Percentiles rank a stretch among this genome's conserved stretches.
Evolutionary conservation across 2,113 vertebrate species (phyloP).

Genomic region (Leiothrix lutea): DNA sequence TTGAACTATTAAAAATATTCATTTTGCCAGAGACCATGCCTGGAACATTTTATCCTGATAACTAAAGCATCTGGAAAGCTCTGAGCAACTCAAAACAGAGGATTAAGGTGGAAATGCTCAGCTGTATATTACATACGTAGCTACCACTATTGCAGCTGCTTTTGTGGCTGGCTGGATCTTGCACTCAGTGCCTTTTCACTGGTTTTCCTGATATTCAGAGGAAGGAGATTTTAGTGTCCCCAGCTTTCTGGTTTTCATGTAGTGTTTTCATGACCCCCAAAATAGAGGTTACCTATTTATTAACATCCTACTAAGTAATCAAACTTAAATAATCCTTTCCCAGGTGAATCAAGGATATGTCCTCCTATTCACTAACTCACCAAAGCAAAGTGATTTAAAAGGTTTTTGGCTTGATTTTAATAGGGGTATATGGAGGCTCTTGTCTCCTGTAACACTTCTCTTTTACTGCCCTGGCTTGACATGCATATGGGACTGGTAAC

Average conservation of each 20-base stretch:
- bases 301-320: background rate
- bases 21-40: constrained; percentile 15
- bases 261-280: background rate
- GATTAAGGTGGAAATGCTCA: background rate
- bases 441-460: background rate
- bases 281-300: background rate
- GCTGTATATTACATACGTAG: background rate
- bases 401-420: background rate
- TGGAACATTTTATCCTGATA: constrained; percentile 47
- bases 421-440: background rate
- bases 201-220: background rate
- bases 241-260: background rate
- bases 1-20: constrained; percentile 8
- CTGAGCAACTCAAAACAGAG: background rate
- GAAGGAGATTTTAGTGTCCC: background rate
- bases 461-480: background rate
- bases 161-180: background rate
- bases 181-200: background rate
- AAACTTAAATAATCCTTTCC: background rate
- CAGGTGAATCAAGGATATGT: background rate
- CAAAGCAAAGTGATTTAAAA: background rate
- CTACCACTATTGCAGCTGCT: background rate
- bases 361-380: background rate
- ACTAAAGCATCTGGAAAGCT: constrained; percentile 17
- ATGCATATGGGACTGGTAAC: background rate